Evolutionary conservation across 2,888 invertebrate species (phyloP).

Genomic region (Scaptodrosophila latifasciaeformis): DNA sequence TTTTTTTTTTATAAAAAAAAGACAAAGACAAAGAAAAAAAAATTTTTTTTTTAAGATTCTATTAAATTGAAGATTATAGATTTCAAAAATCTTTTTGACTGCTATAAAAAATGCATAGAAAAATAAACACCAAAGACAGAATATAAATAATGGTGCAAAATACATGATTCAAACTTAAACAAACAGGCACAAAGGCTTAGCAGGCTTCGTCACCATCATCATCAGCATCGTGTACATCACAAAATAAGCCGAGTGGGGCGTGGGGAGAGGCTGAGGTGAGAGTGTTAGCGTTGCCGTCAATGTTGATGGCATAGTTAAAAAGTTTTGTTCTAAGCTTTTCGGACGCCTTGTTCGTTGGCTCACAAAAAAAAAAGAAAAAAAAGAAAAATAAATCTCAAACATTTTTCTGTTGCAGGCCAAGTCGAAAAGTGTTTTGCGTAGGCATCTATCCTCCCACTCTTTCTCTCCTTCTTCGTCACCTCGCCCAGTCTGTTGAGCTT

Average conservation of each 20-base stretch:
- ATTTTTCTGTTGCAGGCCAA: slow-evolving; percentile 51
- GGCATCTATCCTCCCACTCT: no score
- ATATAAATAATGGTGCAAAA: slow-evolving; percentile 22
- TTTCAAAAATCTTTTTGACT: no score
- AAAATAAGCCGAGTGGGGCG: slow-evolving; percentile 13
- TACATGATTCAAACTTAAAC: slow-evolving; percentile 10
- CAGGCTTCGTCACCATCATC: slow-evolving; percentile 23
- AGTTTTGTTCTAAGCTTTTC: slow-evolving; percentile 66
- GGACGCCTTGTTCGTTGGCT: slow-evolving; percentile 35
- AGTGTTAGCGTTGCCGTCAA: slow-evolving; percentile 34
- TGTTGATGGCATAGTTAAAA: slow-evolving; percentile 53
- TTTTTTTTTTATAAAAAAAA: no score
- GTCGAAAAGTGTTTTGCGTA: neutral
- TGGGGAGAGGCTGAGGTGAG: slow-evolving; percentile 30
- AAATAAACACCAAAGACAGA: slow-evolving; percentile 32
- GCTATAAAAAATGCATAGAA: no score
- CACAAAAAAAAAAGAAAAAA: slow-evolving; percentile 26
- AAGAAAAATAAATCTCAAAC: slow-evolving; percentile 36
- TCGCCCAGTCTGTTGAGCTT: slow-evolving; percentile 38
- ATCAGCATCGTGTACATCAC: slow-evolving; percentile 37
- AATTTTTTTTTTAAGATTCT: no score
- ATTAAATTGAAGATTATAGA: no score
- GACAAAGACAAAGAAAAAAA: no score
- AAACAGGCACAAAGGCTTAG: slow-evolving; percentile 11
- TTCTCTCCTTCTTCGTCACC: no score